These are phyloP conservation scores for Phymorhynchus buccinoides DNA, from an alignment of 1,140 invertebrate genomes.

Conservation along the genomic window DNA sequence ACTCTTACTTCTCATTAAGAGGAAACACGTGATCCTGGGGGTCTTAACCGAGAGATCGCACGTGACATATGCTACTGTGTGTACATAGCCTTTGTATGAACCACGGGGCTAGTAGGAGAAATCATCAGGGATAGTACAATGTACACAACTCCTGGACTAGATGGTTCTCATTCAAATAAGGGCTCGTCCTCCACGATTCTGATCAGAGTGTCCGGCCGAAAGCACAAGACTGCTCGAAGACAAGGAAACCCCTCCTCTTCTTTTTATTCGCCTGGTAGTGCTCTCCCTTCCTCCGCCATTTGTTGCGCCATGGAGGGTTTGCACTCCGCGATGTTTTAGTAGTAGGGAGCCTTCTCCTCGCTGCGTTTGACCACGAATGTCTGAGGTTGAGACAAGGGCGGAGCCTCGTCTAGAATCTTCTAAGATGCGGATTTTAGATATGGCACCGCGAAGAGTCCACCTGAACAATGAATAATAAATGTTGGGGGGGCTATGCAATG, in stretches of 20 bases:
- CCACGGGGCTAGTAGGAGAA: too few species aligned
- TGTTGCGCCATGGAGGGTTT: not conserved
- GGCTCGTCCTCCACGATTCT: constrained; percentile 13
- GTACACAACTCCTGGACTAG: not conserved
- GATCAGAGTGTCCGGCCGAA: not conserved
- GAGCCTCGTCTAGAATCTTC: constrained; percentile 79
- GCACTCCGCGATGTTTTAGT: not conserved
- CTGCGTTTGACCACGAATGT: too few species aligned
- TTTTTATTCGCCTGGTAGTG: not conserved
- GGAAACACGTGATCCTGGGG: too few species aligned
- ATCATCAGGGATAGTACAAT: too few species aligned
- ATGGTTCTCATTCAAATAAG: not conserved
- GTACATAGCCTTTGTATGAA: too few species aligned
- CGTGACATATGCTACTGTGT: too few species aligned
- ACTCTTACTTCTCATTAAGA: too few species aligned
- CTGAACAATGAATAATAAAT: too few species aligned
- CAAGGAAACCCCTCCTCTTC: not conserved
- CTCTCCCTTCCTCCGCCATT: not conserved
- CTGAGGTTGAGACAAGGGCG: not conserved
- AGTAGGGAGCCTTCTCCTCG: not conserved
- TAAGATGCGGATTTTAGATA: constrained; percentile 91
- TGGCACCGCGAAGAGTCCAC: constrained; percentile 88
- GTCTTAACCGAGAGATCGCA: too few species aligned
- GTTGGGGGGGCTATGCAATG: too few species aligned
- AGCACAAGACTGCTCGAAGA: not conserved